Conservation (phyloP, 2,888 invertebrate species). For the Pherbina coryleti region DNA sequence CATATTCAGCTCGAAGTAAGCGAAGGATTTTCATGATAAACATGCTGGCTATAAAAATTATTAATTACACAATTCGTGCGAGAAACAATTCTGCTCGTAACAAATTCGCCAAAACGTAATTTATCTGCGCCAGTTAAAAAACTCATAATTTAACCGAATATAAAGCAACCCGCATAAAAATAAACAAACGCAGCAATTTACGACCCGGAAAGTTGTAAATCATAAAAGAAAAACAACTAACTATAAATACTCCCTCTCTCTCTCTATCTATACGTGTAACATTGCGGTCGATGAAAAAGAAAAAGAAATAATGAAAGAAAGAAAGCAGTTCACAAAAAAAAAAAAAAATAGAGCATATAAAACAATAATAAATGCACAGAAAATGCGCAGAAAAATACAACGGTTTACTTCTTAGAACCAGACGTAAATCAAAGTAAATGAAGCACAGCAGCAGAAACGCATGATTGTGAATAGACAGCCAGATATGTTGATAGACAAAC, state of each 20-base stretch:
- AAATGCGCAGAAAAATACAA: conserved; percentile 6
- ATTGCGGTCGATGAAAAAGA: background rate
- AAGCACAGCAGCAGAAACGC: conserved; percentile 7
- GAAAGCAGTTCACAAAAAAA: background rate
- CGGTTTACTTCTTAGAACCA: background rate
- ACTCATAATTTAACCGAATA: conserved; percentile 17
- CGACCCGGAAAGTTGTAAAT: conserved; percentile 44
- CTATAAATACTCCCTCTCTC: background rate
- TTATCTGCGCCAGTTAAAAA: conserved; percentile 9
- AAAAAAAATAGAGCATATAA: background rate
- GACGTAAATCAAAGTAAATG: background rate
- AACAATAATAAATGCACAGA: background rate
- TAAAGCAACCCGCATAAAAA: conserved; percentile 27
- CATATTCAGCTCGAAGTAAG: no score
- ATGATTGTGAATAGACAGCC: background rate
- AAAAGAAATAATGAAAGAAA: background rate
- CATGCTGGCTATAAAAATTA: no score
- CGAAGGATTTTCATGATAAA: no score
- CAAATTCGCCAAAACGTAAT: background rate
- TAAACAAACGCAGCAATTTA: conserved; percentile 40
- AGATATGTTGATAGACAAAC: background rate
- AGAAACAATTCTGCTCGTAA: no score
- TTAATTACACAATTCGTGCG: no score
- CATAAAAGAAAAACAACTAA: conserved; percentile 41
- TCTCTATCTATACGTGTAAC: no score